A percentile compares a stretch with the other conserved stretches of the same genome.
These are phyloP conservation scores for Vespertilio murinus DNA, from an alignment of 2,797 vertebrate species.

Conservation along the genomic window DNA sequence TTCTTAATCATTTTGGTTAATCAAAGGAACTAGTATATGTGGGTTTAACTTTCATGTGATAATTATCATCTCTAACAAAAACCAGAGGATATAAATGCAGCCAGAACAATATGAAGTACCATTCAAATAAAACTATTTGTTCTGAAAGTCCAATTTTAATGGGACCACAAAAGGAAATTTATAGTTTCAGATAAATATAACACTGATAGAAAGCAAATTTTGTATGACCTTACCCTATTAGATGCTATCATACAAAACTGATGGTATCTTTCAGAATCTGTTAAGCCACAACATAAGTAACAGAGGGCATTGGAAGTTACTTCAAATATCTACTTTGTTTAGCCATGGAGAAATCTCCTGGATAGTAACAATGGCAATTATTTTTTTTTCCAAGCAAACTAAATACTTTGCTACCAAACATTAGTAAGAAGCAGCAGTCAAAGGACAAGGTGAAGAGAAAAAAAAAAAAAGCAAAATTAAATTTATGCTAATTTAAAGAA, in stretches of 20 bases:
- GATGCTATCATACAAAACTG: background rate
- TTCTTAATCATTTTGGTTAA: slow-evolving; percentile 18
- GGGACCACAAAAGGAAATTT: background rate
- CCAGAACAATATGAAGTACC: slow-evolving; percentile 28
- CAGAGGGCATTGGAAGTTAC: background rate
- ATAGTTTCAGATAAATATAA: slow-evolving; percentile 39
- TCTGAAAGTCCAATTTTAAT: slow-evolving; percentile 49
- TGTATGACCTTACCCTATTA: background rate
- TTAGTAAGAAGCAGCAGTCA: background rate
- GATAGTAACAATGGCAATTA: background rate
- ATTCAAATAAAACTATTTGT: slow-evolving; percentile 47
- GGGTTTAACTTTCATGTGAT: background rate
- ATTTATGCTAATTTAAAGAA: slow-evolving; percentile 37
- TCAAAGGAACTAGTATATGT: background rate
- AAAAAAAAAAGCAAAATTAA: slow-evolving; percentile 2
- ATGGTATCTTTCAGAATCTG: slow-evolving; percentile 4
- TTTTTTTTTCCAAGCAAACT: slow-evolving; percentile 43
- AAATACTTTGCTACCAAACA: slow-evolving; percentile 16
- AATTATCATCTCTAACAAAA: slow-evolving; percentile 39
- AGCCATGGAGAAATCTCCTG: background rate
- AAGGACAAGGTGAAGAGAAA: background rate
- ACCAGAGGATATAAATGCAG: background rate
- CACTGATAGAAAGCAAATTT: background rate
- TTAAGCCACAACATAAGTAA: slow-evolving; percentile 9
- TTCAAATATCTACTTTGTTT: background rate